phyloP scores from a whole-genome alignment of 2,797 vertebrate species.

The Syngnathus acus region DNA sequence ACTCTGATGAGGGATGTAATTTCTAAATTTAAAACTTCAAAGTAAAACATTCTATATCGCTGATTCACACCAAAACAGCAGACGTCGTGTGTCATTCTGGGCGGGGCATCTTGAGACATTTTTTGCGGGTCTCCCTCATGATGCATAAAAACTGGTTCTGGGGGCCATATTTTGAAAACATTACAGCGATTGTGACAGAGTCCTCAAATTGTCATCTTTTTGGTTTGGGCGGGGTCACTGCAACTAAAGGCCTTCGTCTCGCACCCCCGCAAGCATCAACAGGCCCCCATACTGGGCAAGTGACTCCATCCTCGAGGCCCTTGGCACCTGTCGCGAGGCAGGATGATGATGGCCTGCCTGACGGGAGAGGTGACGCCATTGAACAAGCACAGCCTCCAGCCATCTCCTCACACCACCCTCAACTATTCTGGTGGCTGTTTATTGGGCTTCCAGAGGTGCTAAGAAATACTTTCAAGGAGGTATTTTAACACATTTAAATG shows the following conservation, averaged over 20 bases:
- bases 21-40: no score
- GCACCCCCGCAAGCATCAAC: background rate
- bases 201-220: background rate
- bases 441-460: constrained; percentile 34
- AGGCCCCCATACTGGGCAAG: background rate
- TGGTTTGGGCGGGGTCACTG: background rate
- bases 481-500: no score
- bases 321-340: constrained; percentile 1
- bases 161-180: background rate
- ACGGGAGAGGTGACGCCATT: background rate
- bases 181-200: background rate
- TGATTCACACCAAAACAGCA: background rate
- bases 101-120: background rate
- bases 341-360: background rate
- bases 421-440: constrained; percentile 66
- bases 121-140: background rate
- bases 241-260: background rate
- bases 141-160: background rate
- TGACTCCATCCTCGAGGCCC: constrained; percentile 2
- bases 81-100: background rate
- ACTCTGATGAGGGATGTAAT: no score
- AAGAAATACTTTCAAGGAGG: no score
- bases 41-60: background rate
- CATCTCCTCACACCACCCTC: background rate
- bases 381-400: background rate